phyloP scores from a whole-genome alignment of 2,113 vertebrate species.

The Leucosticte australis region DNA sequence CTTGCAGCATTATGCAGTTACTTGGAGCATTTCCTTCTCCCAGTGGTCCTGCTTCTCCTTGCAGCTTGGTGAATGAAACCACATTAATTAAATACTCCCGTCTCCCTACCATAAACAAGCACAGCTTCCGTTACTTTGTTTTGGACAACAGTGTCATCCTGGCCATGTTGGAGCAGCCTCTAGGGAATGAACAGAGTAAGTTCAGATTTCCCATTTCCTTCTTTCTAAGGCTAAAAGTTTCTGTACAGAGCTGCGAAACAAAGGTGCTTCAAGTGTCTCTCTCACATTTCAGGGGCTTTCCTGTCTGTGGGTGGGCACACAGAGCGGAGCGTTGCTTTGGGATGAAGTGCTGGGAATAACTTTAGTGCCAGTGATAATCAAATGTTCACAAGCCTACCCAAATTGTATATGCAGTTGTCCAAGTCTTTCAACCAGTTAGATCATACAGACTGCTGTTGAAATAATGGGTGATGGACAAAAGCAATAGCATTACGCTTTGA shows the following conservation, averaged over 20 bases:
- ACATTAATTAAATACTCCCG: slow-evolving; percentile 91
- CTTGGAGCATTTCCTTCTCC: slow-evolving; percentile 94
- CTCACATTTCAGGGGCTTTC: neutral
- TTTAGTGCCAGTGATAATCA: neutral
- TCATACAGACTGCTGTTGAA: neutral
- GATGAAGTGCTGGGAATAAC: neutral
- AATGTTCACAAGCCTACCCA: neutral
- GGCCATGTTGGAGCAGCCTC: slow-evolving; percentile 94
- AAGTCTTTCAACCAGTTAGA: neutral
- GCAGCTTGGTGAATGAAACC: slow-evolving; percentile 94
- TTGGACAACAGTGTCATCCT: slow-evolving; percentile 94
- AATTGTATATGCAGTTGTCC: neutral
- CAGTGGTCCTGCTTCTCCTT: slow-evolving; percentile 92
- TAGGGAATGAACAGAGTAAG: slow-evolving; percentile 97
- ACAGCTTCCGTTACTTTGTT: slow-evolving; percentile 95
- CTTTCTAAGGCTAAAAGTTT: neutral
- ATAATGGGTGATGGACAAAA: neutral
- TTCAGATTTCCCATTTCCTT: neutral
- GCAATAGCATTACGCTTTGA: neutral
- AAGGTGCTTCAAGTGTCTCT: fast-evolving
- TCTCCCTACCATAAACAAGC: slow-evolving; percentile 86
- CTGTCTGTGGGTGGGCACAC: neutral
- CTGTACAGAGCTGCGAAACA: neutral
- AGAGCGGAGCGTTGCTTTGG: neutral
- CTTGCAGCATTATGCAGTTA: slow-evolving; percentile 92